Base-by-base conservation (phyloP, 1,140 invertebrate species). In the Papilio aristodemus region DNA sequence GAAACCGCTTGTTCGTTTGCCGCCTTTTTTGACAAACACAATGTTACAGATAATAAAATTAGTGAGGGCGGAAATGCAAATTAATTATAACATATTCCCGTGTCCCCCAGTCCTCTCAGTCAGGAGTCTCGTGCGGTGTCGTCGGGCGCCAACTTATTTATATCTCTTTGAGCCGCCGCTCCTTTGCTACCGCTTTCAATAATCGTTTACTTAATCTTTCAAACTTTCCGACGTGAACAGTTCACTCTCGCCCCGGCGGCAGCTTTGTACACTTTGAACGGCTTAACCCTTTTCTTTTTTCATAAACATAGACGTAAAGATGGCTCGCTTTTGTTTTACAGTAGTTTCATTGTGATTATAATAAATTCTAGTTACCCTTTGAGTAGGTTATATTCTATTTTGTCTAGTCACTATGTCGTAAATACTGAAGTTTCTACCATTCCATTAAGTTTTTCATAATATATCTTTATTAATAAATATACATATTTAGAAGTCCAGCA, bases 131-230 rank as follows among this genome's bases (percentile, higher is more conserved):
- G 13, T 8, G 46, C 14, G 19, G 19, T 54, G 58, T 36, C 4
- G 59, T 62, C 19, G 17, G 37, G 62, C 19, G 62, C 62, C 62
- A 64, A 64, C 62, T 43, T 64, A 64, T 64, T 64, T 64, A 64
- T 64, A 64, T 25, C 62, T 39, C 62, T 64, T 64, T 64, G 62
- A 64, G 39, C 19, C 39, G 62, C 62, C 62, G 62, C 62, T 46
- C 38, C 62, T 64, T 43, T 25, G 46, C 46, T 19, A 54, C 39
- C 22, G 62, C 22, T 64, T 64, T 41, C 39, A 64, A 64, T 64
- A 64, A 64, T 39, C 62, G 62, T 64, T 64, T 64, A 64, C 62
- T 64, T 64, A 64, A 64, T 64, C 62, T 64, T 64, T 64, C 62
- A 64, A 64, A 64, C 19, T 64, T 64, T 64, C 62, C 39, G 62